A percentile compares a stretch with the other conserved stretches of the same genome.
Evolutionary conservation across 2,888 invertebrate species (phyloP).

Genomic region (Cenopis cana): DNA sequence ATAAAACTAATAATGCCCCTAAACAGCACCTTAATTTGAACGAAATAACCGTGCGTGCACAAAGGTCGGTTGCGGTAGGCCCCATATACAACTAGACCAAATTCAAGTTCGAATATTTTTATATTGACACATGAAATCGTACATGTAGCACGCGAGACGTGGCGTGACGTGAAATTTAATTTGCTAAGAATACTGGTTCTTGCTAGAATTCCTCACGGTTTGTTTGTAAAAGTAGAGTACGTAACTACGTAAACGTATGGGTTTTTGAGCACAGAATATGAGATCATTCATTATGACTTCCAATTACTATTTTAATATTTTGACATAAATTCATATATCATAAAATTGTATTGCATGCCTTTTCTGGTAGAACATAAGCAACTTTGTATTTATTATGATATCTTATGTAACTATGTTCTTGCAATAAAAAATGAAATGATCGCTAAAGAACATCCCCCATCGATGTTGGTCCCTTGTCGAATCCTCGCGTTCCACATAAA

Average conservation of each 20-base stretch:
- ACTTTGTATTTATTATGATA: too few relatives aligned
- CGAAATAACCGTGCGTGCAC: constrained; percentile 48
- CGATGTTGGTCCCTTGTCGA: too few relatives aligned
- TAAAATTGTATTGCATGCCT: too few relatives aligned
- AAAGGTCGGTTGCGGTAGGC: constrained; percentile 50
- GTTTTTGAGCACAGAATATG: not conserved
- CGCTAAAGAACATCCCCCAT: not conserved
- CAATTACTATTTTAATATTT: too few relatives aligned
- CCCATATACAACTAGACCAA: constrained; percentile 54
- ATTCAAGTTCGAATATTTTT: constrained; percentile 57
- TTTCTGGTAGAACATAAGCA: too few relatives aligned
- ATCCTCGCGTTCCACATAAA: too few relatives aligned
- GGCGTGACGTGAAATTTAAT: constrained; percentile 65
- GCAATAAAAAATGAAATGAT: too few relatives aligned
- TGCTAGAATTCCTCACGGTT: not conserved
- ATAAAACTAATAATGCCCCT: constrained; percentile 50
- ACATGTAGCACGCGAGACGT: constrained; percentile 67
- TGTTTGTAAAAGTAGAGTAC: not conserved
- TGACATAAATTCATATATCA: too few relatives aligned
- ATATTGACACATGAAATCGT: constrained; percentile 60
- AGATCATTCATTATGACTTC: too few relatives aligned
- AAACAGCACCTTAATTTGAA: constrained; percentile 48
- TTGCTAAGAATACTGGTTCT: constrained; percentile 15
- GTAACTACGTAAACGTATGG: too few relatives aligned
- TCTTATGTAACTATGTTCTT: too few relatives aligned